Percentiles rank a stretch among this genome's conserved stretches.
Evolutionary conservation across 2,888 invertebrate genomes (phyloP).

Genomic region (Drosophila diplacantha): DNA sequence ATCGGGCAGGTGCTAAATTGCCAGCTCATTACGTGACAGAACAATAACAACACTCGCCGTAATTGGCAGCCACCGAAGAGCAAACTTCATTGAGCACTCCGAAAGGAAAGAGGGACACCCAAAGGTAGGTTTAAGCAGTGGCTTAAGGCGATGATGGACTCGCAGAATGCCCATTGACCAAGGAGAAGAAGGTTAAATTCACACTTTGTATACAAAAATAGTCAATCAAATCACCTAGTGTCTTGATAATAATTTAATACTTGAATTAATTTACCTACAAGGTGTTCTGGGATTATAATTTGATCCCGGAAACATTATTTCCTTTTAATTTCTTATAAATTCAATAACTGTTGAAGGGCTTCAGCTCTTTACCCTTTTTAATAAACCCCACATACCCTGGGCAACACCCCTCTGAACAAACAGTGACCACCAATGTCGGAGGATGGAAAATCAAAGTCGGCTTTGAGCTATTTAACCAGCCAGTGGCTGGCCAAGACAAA

Average conservation of each 20-base stretch:
- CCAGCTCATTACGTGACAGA: slow-evolving; percentile 63
- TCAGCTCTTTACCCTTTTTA: neutral
- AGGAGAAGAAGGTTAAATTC: neutral
- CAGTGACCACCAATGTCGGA: slow-evolving; percentile 21
- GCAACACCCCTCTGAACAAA: neutral
- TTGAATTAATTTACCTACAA: neutral
- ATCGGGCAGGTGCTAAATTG: slow-evolving; percentile 64
- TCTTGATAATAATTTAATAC: too few species aligned
- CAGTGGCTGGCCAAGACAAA: slow-evolving; percentile 45
- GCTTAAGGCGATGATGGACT: slow-evolving; percentile 13
- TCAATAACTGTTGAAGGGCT: neutral
- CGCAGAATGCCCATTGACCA: slow-evolving; percentile 6
- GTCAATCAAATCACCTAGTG: too few species aligned
- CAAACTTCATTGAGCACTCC: slow-evolving; percentile 31
- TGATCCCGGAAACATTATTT: too few species aligned
- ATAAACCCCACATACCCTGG: slow-evolving; percentile 7
- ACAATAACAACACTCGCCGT: slow-evolving; percentile 49
- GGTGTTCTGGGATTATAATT: neutral
- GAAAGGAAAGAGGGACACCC: slow-evolving; percentile 2
- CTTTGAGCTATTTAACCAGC: slow-evolving; percentile 48
- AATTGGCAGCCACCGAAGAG: slow-evolving; percentile 43
- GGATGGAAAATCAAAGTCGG: slow-evolving; percentile 43
- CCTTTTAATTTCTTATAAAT: neutral
- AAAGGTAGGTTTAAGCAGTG: slow-evolving; percentile 6
- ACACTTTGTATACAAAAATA: too few species aligned